Base-by-base conservation (phyloP, 2,888 invertebrate species). In the Andrena minutula region DNA sequence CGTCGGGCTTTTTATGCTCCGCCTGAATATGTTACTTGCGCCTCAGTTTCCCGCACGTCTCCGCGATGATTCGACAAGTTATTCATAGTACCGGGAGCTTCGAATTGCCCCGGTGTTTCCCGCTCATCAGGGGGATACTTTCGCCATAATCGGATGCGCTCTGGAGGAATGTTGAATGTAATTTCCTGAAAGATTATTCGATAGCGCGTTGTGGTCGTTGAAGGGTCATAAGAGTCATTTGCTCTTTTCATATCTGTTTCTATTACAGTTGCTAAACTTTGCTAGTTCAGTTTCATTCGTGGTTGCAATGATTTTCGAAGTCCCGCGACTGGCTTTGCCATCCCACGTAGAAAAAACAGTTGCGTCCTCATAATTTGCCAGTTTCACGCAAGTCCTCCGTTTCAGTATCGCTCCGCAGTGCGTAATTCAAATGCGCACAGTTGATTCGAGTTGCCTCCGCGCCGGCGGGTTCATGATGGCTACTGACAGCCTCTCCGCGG, bases 1-100 rank as follows among this genome's bases (percentile, higher is more conserved):
- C 79, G 64, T 70, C 49, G n/a, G 64, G 58, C 58, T 79, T 78
- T 78, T 74, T 78, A 74, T 63, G 30, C 32, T 28, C 56, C 28
- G 8, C 49, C n/a, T 66, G 73, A 70, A 69, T 60, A 68, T 61
- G 77, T 61, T 74, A 75, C 69, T 75, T 56, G 41, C 49, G 68
- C 16, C 12, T 7, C 6, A 60, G 30, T n/a, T 47, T 7, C 7
- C 28, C 12, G 4, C 23, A 51, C 20, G 23, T 49, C 20, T n/a
- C 53, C 10, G 10, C 28, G 28, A 26, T 56, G 23, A 23, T 56
- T 56, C 56, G 56, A 56, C 56, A 56, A 56, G 23, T 56, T 56
- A 56, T 56, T 56, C 23, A 26, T 56, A 10, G 8, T 26, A 26
- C 56, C 26, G 10, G 23, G 56, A 26, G 32, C n/a, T 60, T 49